phyloP scores from a whole-genome alignment of 2,797 vertebrate genomes.

The Lophotriccus pileatus region DNA sequence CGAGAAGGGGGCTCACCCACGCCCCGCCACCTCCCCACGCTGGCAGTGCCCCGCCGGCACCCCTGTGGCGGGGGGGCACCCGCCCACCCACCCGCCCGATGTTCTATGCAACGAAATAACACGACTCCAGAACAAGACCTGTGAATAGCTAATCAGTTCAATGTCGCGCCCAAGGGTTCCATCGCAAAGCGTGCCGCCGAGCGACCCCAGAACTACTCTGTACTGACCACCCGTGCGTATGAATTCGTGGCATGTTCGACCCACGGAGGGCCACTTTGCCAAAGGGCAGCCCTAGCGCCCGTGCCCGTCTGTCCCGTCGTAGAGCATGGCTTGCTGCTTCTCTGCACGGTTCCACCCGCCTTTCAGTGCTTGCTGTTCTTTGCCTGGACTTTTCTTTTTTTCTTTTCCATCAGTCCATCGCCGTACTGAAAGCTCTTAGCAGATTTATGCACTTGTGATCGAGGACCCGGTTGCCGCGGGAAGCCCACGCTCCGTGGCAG shows the following conservation, averaged over 20 bases:
- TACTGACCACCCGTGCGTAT: conserved; percentile 86
- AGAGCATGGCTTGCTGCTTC: conserved; percentile 93
- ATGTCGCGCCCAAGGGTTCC: conserved; percentile 84
- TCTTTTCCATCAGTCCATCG: conserved; percentile 63
- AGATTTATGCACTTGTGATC: conserved; percentile 82
- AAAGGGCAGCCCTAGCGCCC: conserved; percentile 90
- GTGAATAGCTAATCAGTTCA: conserved; percentile 85
- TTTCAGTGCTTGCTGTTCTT: conserved; percentile 81
- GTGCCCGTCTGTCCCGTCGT: conserved; percentile 88
- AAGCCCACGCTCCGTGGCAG: background rate
- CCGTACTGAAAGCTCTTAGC: conserved; percentile 82
- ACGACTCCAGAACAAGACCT: conserved; percentile 80
- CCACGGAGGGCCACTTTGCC: conserved; percentile 87
- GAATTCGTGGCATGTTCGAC: conserved; percentile 94
- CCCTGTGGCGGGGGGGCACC: conserved; percentile 76
- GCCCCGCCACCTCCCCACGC: background rate
- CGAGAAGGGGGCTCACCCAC: background rate
- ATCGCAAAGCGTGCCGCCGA: conserved; percentile 75
- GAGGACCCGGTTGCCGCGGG: conserved; percentile 14
- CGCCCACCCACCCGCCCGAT: conserved; percentile 88
- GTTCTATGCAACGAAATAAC: conserved; percentile 99
- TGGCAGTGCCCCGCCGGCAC: background rate
- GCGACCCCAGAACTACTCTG: conserved; percentile 84
- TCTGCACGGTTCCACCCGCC: conserved; percentile 89
- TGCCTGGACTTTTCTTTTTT: conserved; percentile 73